These are phyloP conservation scores for Notolabrus celidotus DNA, from an alignment of 2,797 vertebrate species.

Conservation along the genomic window DNA sequence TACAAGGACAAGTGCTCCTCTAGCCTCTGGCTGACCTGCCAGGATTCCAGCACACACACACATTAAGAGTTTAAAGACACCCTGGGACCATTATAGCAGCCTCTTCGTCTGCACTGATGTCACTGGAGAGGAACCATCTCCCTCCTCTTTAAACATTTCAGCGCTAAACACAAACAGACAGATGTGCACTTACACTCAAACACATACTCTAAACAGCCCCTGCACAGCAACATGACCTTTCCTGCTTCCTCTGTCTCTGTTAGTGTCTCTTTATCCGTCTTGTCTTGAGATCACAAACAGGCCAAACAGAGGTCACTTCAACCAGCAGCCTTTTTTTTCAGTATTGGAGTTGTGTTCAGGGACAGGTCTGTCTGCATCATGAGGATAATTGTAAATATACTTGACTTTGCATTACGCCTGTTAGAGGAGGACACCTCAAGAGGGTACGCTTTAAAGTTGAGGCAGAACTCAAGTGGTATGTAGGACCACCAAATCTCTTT, in stretches of 20 bases:
- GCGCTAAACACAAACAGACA: constrained; percentile 27
- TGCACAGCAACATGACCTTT: not conserved
- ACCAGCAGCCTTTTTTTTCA: not conserved
- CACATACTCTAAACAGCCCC: constrained; percentile 31
- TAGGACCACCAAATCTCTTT: too few relatives aligned
- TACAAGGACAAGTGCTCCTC: constrained; percentile 47
- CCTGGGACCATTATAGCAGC: constrained; percentile 31
- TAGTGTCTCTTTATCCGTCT: constrained; percentile 22
- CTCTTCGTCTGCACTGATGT: constrained; percentile 47
- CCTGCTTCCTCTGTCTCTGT: constrained; percentile 9
- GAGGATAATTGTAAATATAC: too few relatives aligned
- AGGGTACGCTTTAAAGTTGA: too few relatives aligned
- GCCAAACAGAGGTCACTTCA: constrained; percentile 13
- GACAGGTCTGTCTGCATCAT: too few relatives aligned
- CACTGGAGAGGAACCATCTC: constrained; percentile 49
- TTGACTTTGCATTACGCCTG: too few relatives aligned
- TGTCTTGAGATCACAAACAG: not conserved
- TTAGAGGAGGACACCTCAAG: too few relatives aligned
- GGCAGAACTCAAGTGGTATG: too few relatives aligned
- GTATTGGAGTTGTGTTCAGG: not conserved
- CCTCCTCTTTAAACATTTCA: constrained; percentile 55
- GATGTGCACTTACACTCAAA: constrained; percentile 16
- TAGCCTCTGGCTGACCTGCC: constrained; percentile 68
- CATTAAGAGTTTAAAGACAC: constrained; percentile 41
- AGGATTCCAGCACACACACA: constrained; percentile 40